Evolutionary conservation across 1,140 invertebrate species (phyloP), one percentile per base, ranked within the genome.

Genomic region (Melanaphis sacchari): DNA sequence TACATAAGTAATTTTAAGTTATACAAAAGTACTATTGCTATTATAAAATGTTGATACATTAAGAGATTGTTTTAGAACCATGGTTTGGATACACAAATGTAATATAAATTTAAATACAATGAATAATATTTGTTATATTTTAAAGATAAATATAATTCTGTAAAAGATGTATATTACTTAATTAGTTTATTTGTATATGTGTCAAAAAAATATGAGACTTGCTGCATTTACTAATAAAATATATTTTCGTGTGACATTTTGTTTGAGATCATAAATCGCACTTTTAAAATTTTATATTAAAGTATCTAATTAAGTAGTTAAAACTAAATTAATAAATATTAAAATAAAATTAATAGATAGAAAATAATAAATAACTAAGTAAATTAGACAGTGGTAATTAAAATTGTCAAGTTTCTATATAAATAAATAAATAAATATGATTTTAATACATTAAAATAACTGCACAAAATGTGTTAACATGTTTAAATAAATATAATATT

Each of bases 351-450:
- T 66, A 46, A 49, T 49, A 91, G 9, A 76, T 41, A 91, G 24
- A 91, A 91, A 91, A 46, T 76, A 91, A 76, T 81, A 43, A 81
- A 22, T 46, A 81, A 38, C 8, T 46, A 81, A 91, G 46, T 82
- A 49, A 92, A 92, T 91, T 92, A 92, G 59, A 92, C 59, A 92
- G 90, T 92, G 90, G 90, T 92, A 92, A 92, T 81, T 66, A 90
- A 90, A 90, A 90, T 90, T 90, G 89, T 90, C 89, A 90, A 59
- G 89, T 66, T 66, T 66, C 38, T 59, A 41, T 52, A 38, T 52
- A 88, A 21, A 84, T 31, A 76, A 18, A 85, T 31, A 88, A 21
- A 87, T 46, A 87, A n/a, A 89, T 88, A 52, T 38, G 26, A 89
- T 89, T 52, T 52, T 38, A 52, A 21, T 89, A 54, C 21, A 54